Conservation (phyloP, 2,113 vertebrate genomes). For the Panthera uncia region DNA sequence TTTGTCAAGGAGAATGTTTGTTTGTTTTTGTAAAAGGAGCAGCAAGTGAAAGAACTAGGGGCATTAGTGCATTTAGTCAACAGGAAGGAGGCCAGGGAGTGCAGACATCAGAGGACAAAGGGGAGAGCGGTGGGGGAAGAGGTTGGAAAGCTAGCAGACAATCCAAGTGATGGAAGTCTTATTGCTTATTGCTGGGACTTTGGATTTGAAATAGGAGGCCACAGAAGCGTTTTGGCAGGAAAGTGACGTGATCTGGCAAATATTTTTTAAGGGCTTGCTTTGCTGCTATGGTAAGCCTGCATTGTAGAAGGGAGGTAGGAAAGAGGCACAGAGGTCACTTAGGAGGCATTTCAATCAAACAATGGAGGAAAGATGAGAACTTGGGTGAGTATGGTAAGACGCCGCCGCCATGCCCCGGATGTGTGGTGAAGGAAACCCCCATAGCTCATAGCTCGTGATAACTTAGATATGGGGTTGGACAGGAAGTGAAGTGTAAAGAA, state of each 20-base stretch:
- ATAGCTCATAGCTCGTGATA: accelerated
- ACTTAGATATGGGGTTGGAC: neutral
- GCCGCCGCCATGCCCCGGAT: accelerated
- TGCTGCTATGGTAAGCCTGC: neutral
- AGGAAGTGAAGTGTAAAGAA: neutral
- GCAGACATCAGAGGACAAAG: neutral
- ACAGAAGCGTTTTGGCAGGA: neutral
- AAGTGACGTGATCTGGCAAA: neutral
- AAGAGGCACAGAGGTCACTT: neutral
- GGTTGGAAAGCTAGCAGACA: too few species aligned
- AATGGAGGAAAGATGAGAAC: neutral
- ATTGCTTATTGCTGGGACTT: neutral
- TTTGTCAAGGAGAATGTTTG: neutral
- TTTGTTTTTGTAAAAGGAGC: neutral
- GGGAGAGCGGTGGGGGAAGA: neutral
- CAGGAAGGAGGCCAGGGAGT: neutral
- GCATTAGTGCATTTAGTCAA: neutral
- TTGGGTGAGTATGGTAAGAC: neutral
- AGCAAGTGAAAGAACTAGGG: neutral
- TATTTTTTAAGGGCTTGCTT: neutral
- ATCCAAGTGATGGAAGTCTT: neutral
- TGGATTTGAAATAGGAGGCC: neutral
- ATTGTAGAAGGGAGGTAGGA: neutral
- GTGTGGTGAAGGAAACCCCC: neutral
- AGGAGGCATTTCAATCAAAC: neutral